Base-by-base conservation (phyloP, 2,888 invertebrate genomes). In the Machimus atricapillus region DNA sequence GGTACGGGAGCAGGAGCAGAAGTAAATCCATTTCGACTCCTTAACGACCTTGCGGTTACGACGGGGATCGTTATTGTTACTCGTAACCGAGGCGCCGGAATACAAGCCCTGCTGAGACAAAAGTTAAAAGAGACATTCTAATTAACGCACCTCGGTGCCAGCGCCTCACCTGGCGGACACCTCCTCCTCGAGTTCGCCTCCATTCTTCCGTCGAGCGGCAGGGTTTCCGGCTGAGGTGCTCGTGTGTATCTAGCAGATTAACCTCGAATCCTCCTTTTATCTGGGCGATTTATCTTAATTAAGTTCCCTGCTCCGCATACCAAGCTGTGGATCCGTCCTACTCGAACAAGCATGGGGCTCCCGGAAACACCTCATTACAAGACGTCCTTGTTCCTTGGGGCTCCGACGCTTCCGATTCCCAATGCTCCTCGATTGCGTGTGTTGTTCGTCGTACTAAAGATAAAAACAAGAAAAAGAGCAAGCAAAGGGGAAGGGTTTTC, bases 261-360 rank as follows among this genome's bases (percentile, higher is more conserved):
- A 87, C 86, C 86, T 86, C 73, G 76, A 56, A 82, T 87, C 74
- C 52, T 86, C 73, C 37, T 76, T 86, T 86, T 86, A 87, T 87
- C 87, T 81, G 56, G 31, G 31, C 76, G 56, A 86, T 87, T 87
- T 87, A 87, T 87, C 87, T 87, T 87, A 86, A 87, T 87, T 87
- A 87, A 87, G 86, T 86, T 87, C 78, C 78, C 73, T 85, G 87
- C 37, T 78, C 73, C 85, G 78, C 77, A 79, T 85, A 58, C 78
- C 56, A 86, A 66, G 34, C 58, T 23, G 58, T 43, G 58, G 19
- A 31, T 58, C 37, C 43, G 31, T 27, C 40, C 82, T 12, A 56
- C 76, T 76, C 46, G 79, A 46, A 8, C 16, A n/a, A 85, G 23
- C 85, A 34, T 19, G 8, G 43, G 3, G 43, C 12, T 52, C 6